Conservation (phyloP, 1,140 invertebrate species). For the Drosophila ogumai region DNA sequence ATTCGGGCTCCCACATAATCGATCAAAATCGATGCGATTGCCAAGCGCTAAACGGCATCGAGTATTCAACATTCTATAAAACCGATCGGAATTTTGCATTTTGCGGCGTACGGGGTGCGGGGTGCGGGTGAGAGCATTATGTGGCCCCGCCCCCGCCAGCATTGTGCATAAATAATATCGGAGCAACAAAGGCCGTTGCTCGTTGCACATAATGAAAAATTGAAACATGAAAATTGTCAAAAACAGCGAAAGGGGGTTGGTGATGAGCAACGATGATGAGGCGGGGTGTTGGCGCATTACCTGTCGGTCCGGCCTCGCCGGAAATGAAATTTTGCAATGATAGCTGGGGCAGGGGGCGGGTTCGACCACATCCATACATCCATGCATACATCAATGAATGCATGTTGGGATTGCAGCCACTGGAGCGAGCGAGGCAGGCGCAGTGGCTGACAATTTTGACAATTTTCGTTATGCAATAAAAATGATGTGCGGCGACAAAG, state of each 20-base stretch:
- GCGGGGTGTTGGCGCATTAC: constrained; percentile 54
- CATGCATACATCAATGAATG: constrained; percentile 55
- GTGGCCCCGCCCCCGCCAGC: constrained; percentile 34
- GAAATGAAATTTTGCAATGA: constrained; percentile 81
- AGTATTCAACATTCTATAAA: constrained; percentile 33
- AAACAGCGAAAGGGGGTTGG: constrained; percentile 52
- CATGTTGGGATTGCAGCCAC: constrained; percentile 11
- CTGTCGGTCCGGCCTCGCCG: constrained; percentile 58
- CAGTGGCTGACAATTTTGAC: constrained; percentile 74
- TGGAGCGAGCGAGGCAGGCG: constrained; percentile 2
- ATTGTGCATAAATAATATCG: constrained; percentile 80
- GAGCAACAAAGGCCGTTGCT: constrained; percentile 54
- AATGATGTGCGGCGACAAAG: constrained; percentile 53
- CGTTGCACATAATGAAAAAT: constrained; percentile 75
- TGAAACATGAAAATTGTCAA: constrained; percentile 83
- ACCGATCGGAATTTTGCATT: constrained; percentile 50
- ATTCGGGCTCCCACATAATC: constrained; percentile 39
- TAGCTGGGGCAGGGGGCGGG: constrained; percentile 16
- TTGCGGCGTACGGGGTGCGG: constrained; percentile 21
- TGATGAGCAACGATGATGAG: constrained; percentile 5
- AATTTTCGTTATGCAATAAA: constrained; percentile 81
- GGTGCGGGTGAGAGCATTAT: neutral
- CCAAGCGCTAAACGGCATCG: constrained; percentile 45
- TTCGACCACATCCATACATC: constrained; percentile 42
- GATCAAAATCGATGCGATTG: constrained; percentile 57